A percentile compares a stretch with the other conserved stretches of the same genome.
These are phyloP conservation scores for Brachyrhaphis roseni DNA, from an alignment of 2,797 vertebrate species.

Conservation along the genomic window DNA sequence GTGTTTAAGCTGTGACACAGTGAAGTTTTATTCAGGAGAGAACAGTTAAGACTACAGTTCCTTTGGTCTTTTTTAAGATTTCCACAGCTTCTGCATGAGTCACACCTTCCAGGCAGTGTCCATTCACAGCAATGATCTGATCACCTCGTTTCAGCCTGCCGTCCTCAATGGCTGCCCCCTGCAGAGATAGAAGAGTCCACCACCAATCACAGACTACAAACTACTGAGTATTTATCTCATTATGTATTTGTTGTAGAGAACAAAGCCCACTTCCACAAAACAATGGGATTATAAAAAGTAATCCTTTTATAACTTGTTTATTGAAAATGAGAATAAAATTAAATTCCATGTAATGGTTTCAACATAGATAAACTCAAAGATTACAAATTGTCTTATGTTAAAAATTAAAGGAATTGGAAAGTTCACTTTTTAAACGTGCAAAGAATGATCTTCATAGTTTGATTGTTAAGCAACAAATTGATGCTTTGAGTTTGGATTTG, in stretches of 20 bases:
- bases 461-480: neutral
- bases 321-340: neutral
- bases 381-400: neutral
- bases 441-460: neutral
- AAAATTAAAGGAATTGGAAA: neutral
- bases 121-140: slow-evolving; percentile 93
- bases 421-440: neutral
- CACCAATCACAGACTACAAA: neutral
- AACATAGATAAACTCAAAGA: too few species aligned
- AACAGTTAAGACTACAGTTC: slow-evolving; percentile 87
- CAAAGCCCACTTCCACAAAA: neutral
- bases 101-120: slow-evolving; percentile 89
- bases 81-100: slow-evolving; percentile 91
- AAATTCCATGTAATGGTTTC: too few species aligned
- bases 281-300: neutral
- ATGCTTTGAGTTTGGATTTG: neutral
- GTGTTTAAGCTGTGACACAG: neutral
- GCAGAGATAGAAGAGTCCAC: slow-evolving; percentile 36
- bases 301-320: neutral
- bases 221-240: neutral
- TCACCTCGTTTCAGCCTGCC: slow-evolving; percentile 89
- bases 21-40: slow-evolving; percentile 79
- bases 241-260: neutral
- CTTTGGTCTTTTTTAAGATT: slow-evolving; percentile 90
- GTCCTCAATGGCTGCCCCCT: slow-evolving; percentile 94